phyloP scores from a whole-genome alignment of 2,888 invertebrate genomes.

The Willowsia nigromaculata region DNA sequence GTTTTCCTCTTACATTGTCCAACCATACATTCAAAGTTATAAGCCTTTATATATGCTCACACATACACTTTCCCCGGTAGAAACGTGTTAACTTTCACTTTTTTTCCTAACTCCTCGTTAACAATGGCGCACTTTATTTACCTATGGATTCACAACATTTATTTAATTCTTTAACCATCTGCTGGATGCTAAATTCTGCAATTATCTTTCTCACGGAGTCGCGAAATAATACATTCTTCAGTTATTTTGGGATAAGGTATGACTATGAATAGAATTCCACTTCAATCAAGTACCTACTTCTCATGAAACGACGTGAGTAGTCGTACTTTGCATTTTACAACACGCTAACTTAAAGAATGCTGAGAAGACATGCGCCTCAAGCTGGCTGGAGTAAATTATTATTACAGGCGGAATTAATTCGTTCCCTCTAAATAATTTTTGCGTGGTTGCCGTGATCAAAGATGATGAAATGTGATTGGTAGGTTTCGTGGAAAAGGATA shows the following conservation, averaged over 20 bases:
- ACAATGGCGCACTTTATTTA: slow-evolving; percentile 9
- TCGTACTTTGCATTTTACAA: too few species aligned
- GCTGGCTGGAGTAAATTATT: too few species aligned
- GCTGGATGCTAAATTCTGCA: not conserved
- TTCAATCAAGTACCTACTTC: too few species aligned
- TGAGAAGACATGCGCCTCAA: too few species aligned
- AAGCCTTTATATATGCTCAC: not conserved
- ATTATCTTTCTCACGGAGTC: too few species aligned
- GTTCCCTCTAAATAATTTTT: not conserved
- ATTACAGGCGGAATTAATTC: not conserved
- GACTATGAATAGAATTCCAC: too few species aligned
- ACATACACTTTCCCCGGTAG: slow-evolving; percentile 15
- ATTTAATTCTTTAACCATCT: slow-evolving; percentile 1
- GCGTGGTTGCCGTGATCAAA: slow-evolving; percentile 23
- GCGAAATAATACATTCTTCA: too few species aligned
- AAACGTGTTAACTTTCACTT: not conserved
- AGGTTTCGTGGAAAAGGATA: slow-evolving; percentile 78
- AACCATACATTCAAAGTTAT: not conserved
- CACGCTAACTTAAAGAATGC: too few species aligned
- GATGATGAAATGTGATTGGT: slow-evolving; percentile 57
- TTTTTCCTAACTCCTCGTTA: not conserved
- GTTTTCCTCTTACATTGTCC: not conserved
- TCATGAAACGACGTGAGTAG: too few species aligned
- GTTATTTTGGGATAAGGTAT: not conserved
- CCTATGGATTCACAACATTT: not conserved